These are phyloP conservation scores for Oceanodroma tethys DNA, from an alignment of 2,113 vertebrate genomes.

Conservation along the genomic window DNA sequence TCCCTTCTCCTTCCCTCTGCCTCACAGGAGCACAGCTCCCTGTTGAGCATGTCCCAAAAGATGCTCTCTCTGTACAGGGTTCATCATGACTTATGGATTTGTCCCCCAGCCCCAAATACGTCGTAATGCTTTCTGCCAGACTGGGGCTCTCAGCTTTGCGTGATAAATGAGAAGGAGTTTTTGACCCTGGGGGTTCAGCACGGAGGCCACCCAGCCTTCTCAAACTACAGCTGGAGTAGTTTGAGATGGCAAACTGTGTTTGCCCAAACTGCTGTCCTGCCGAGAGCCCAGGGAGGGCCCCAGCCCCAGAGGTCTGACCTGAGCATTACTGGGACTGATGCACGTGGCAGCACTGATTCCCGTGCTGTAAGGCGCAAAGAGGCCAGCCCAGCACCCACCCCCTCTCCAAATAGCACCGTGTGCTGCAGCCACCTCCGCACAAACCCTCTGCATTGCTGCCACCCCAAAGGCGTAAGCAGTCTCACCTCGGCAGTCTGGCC, in stretches of 20 bases:
- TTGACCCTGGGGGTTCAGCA: accelerated
- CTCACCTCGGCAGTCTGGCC: slow-evolving; percentile 85
- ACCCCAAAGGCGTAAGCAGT: not conserved
- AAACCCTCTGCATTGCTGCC: not conserved
- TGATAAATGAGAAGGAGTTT: not conserved
- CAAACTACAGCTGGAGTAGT: not conserved
- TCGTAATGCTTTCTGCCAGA: not conserved
- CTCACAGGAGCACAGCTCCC: not conserved
- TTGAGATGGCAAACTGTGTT: not conserved
- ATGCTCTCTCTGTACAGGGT: not conserved
- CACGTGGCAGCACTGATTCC: not conserved
- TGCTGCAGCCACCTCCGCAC: accelerated
- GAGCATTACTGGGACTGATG: accelerated
- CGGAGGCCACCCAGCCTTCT: not conserved
- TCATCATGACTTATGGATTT: not conserved
- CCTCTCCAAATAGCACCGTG: not conserved
- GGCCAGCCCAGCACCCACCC: not conserved
- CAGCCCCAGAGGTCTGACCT: not conserved
- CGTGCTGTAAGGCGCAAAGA: not conserved
- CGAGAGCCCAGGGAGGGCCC: not conserved
- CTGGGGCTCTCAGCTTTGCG: not conserved
- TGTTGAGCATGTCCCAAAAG: not conserved
- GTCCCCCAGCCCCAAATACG: not conserved
- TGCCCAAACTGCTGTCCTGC: not conserved
- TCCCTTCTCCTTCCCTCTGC: not conserved